Conservation (phyloP, 2,888 invertebrate genomes). For the Drosophila kuntzei region DNA sequence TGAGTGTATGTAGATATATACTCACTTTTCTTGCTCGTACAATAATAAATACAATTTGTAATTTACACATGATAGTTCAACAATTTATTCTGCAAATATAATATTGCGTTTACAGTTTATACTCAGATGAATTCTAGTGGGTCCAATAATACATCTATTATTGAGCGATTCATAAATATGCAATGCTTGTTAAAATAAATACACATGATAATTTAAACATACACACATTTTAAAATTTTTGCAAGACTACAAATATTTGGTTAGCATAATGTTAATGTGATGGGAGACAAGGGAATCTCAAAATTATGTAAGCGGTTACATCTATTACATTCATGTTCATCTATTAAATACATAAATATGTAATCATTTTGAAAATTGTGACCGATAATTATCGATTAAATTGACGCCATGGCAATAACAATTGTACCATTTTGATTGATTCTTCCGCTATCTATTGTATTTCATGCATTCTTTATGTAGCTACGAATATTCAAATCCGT, state of each 20-base stretch:
- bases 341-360: no score
- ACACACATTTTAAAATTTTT: neutral
- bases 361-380: neutral
- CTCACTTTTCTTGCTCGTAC: no score
- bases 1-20: no score
- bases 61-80: constrained; percentile 11
- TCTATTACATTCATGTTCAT: neutral
- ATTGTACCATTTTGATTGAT: neutral
- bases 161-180: neutral
- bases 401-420: neutral
- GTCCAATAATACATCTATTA: neutral
- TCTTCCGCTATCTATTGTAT: neutral
- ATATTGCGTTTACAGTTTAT: constrained; percentile 13
- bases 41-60: no score
- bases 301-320: neutral
- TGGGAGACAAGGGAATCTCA: neutral
- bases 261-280: neutral
- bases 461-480: neutral
- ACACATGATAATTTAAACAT: constrained; percentile 2
- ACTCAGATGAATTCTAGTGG: constrained; percentile 4
- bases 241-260: constrained; percentile 2
- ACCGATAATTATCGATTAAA: neutral
- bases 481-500: neutral
- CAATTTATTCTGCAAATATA: constrained; percentile 30
- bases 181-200: constrained; percentile 2